phyloP scores from a whole-genome alignment of 2,797 vertebrate species.

The Eospalax fontanierii region DNA sequence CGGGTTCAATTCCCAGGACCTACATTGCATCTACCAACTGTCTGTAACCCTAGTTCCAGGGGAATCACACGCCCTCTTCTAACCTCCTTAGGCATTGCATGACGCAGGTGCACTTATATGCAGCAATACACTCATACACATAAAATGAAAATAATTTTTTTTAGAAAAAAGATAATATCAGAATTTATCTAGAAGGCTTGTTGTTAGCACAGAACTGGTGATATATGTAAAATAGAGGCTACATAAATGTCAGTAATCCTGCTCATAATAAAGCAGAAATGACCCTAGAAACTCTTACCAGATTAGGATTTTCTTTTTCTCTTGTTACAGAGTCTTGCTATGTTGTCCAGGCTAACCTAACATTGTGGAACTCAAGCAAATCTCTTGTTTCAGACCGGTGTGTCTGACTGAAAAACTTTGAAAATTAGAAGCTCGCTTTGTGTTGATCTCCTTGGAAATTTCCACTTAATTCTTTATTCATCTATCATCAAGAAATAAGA shows the following conservation, averaged over 20 bases:
- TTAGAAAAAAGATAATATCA: neutral
- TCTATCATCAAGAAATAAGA: neutral
- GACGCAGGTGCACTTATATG: too few species aligned
- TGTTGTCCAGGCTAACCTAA: neutral
- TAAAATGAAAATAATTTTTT: too few species aligned
- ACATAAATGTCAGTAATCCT: neutral
- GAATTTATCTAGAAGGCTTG: neutral
- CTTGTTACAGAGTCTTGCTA: neutral
- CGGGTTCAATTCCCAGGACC: too few species aligned
- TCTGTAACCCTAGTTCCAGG: too few species aligned
- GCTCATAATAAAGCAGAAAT: neutral
- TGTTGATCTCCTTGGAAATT: neutral
- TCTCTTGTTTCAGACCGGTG: neutral
- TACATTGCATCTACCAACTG: too few species aligned
- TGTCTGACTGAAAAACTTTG: neutral
- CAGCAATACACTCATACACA: too few species aligned
- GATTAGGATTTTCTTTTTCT: neutral
- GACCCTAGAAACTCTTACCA: neutral
- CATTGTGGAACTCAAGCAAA: neutral
- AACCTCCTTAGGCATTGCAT: too few species aligned
- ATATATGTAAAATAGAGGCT: neutral
- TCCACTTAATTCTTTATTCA: conserved; percentile 18
- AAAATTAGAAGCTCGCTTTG: neutral
- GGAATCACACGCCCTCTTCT: too few species aligned
- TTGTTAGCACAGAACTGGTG: neutral